phyloP scores from a whole-genome alignment of 2,888 invertebrate species.

The Anthrax anthrax region DNA sequence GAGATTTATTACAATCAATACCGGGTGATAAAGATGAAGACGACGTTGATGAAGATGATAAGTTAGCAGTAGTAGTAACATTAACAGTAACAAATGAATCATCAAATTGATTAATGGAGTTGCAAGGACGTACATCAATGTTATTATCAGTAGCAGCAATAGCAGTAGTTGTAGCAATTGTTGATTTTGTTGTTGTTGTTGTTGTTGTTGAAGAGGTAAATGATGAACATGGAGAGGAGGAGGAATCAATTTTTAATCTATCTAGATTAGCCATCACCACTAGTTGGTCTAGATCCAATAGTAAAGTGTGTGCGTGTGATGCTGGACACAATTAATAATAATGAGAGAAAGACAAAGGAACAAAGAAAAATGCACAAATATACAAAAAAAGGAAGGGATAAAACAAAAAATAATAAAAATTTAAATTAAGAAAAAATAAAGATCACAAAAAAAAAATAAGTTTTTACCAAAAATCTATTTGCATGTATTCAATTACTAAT shows the following conservation, averaged over 20 bases:
- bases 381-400: not conserved
- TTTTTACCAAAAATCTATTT: no score
- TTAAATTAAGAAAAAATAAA: not conserved
- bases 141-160: not conserved
- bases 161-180: not conserved
- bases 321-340: constrained; percentile 32
- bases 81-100: constrained; percentile 9
- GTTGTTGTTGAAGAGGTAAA: constrained; percentile 14
- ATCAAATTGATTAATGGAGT: not conserved
- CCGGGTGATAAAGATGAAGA: not conserved
- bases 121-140: constrained; percentile 14
- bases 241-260: constrained; percentile 36
- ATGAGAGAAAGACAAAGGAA: constrained; percentile 17
- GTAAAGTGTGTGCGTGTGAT: constrained; percentile 38
- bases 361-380: constrained; percentile 11
- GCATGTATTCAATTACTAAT: no score
- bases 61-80: constrained; percentile 11
- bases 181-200: constrained; percentile 1
- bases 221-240: constrained; percentile 23
- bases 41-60: no score
- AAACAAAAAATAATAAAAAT: not conserved
- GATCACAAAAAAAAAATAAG: no score
- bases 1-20: not conserved
- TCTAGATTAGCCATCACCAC: constrained; percentile 36
- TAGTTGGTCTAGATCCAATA: constrained; percentile 42